Evolutionary conservation across 2,797 vertebrate genomes (phyloP).

Genomic region (Varecia variegata): DNA sequence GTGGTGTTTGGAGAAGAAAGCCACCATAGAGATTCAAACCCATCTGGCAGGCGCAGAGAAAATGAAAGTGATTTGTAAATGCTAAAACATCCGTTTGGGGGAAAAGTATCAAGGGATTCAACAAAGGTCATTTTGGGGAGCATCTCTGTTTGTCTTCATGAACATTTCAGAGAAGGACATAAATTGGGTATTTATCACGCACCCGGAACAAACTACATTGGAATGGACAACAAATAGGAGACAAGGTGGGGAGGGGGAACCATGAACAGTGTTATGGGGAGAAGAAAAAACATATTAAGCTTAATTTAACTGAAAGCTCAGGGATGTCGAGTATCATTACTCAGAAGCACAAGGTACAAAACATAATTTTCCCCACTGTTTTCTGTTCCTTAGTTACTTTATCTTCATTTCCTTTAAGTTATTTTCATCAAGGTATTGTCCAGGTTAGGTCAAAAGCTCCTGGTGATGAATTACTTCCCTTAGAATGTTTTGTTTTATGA

Average conservation of each 20-base stretch:
- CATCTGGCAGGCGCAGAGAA: slow-evolving; percentile 48
- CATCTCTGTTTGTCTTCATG: slow-evolving; percentile 63
- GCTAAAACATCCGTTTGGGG: slow-evolving; percentile 62
- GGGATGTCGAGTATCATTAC: not conserved
- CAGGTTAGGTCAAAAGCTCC: not conserved
- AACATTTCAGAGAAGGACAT: slow-evolving; percentile 44
- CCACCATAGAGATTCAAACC: slow-evolving; percentile 60
- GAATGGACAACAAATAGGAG: not conserved
- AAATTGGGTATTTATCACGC: slow-evolving; percentile 46
- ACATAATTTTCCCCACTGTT: not conserved
- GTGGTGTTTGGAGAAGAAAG: slow-evolving; percentile 63
- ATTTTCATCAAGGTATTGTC: not conserved
- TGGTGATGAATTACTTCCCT: not conserved
- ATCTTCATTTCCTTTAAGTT: slow-evolving; percentile 23
- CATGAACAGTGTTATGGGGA: not conserved
- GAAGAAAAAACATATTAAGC: slow-evolving; percentile 9
- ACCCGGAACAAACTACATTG: not conserved
- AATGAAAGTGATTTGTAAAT: slow-evolving; percentile 75
- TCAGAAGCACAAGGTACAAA: not conserved
- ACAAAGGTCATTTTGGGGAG: slow-evolving; percentile 52
- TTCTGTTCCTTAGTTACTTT: not conserved
- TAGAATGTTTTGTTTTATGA: not conserved
- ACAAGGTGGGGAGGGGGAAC: fast-evolving
- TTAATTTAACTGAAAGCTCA: slow-evolving; percentile 26
- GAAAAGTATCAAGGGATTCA: slow-evolving; percentile 38